Base-by-base conservation (phyloP, 53 echinoderm and acorn worm species). In the Zoroaster sp. region DNA sequence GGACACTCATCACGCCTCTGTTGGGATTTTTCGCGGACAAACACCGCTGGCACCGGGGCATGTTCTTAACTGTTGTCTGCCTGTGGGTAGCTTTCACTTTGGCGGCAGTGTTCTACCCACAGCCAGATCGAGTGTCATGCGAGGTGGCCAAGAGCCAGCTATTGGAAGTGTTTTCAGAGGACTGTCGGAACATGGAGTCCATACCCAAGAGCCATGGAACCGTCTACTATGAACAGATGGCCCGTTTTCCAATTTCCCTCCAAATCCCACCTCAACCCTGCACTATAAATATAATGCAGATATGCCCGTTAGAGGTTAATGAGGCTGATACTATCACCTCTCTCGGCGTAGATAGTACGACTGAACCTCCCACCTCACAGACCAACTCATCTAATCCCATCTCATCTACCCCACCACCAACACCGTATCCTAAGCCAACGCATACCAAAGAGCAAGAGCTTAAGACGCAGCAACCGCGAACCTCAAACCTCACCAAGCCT, bases 1-100 rank as follows among this genome's bases (percentile, higher is more conserved):
- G 45, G 23, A 17, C 40, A 3, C 7, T 85, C 51, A 35, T 85
- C 2, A 46, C 41, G 4, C 85, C 85, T 9, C n/a, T 85, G 5
- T 69, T 69, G 72, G 85, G 85, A 18, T 49, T 85, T n/a, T 18
- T 69, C 18, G 85, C 85, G 34, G 85, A 85, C 34, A 69, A 71
- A 32, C 25, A 49, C 35, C 71, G 85, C 38, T 70, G 32, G 18
- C 85, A 85, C 35, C 85, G 85, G 33, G 47, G 52, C 34, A 23
- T 85, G 69, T 71, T 85, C 33, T 69, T 69, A 49, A 36, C 49
- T 34, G 52, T 69, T 3, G 44, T 85, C 10, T 45, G 69, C 45
- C 36, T 85, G 11, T 85, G 85, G 85, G 47, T 85, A 36, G 85
- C 45, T 33, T 85, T 69, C 25, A 85, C 70, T 21, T 23, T 71